Conservation (phyloP, 2,113 vertebrate genomes). For the Lophura nycthemera region DNA sequence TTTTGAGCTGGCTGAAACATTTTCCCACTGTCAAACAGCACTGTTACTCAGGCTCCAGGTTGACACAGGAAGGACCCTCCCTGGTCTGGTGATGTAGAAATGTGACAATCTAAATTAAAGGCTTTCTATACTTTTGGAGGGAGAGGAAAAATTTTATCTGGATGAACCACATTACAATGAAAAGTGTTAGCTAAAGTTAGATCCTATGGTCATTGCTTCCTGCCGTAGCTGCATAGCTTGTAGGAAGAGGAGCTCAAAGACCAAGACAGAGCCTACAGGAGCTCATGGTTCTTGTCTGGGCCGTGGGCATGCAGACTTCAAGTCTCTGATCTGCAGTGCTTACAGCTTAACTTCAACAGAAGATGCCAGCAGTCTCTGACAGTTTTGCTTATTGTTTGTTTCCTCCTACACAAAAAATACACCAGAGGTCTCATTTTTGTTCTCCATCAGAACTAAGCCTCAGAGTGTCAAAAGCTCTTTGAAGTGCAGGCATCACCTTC, state of each 20-base stretch:
- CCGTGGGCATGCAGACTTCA: neutral
- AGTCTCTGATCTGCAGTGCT: neutral
- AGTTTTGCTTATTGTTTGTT: slow-evolving; percentile 12
- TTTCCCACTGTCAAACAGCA: neutral
- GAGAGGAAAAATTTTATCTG: neutral
- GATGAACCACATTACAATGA: neutral
- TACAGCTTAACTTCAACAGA: neutral
- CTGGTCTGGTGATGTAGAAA: neutral
- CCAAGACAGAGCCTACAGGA: neutral
- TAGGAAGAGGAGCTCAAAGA: neutral
- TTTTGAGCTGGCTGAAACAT: neutral
- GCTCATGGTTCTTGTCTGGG: neutral
- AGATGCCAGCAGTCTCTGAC: neutral
- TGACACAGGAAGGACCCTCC: neutral
- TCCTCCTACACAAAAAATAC: neutral
- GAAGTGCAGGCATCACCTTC: neutral
- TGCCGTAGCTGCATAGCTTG: neutral
- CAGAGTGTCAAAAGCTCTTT: neutral
- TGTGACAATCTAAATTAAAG: neutral
- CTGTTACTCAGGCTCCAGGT: neutral
- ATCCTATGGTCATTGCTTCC: neutral
- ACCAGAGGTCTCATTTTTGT: neutral
- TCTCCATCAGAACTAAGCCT: neutral
- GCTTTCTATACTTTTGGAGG: neutral
- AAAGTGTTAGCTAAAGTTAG: neutral